Evolutionary conservation across 2,113 vertebrate species (phyloP).

Genomic region (Clinocottus analis): DNA sequence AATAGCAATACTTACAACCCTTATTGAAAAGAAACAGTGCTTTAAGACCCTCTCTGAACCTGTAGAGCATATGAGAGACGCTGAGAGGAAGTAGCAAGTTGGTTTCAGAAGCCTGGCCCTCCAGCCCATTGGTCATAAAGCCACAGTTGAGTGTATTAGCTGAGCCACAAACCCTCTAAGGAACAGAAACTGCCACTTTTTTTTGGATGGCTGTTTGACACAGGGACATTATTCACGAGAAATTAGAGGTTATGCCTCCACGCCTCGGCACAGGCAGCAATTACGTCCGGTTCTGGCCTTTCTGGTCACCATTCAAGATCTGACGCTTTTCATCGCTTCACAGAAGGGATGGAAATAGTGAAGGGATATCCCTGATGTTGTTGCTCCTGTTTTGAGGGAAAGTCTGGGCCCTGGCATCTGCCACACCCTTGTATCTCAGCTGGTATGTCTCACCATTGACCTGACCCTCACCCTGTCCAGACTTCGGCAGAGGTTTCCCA

Average conservation of each 20-base stretch:
- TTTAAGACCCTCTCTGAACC: conserved; percentile 31
- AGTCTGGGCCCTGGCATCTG: conserved; percentile 26
- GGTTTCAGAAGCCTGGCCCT: conserved; percentile 55
- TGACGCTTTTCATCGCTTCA: conserved; percentile 56
- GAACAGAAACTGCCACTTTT: conserved; percentile 79
- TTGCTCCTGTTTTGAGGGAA: conserved; percentile 47
- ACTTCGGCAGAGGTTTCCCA: conserved; percentile 44
- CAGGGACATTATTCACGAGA: conserved; percentile 78
- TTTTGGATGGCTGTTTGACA: conserved; percentile 64
- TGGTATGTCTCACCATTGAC: conserved; percentile 45
- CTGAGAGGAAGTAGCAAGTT: conserved; percentile 40
- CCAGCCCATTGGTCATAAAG: conserved; percentile 67
- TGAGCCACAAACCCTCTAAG: conserved; percentile 75
- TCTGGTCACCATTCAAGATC: conserved; percentile 65
- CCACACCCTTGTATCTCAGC: conserved; percentile 52
- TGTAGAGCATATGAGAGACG: conserved; percentile 18
- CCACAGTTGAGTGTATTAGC: conserved; percentile 77
- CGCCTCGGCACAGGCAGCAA: conserved; percentile 71
- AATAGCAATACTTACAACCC: conserved; percentile 17
- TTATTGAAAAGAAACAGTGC: conserved; percentile 3
- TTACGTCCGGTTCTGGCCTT: conserved; percentile 68
- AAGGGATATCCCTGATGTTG: conserved; percentile 64
- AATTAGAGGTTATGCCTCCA: conserved; percentile 80
- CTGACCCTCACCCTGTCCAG: conserved; percentile 61
- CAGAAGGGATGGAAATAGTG: conserved; percentile 56